Percentiles rank a stretch among this genome's conserved stretches.
phyloP scores from a whole-genome alignment of 2,797 vertebrate species.

The Eulemur rubriventer region DNA sequence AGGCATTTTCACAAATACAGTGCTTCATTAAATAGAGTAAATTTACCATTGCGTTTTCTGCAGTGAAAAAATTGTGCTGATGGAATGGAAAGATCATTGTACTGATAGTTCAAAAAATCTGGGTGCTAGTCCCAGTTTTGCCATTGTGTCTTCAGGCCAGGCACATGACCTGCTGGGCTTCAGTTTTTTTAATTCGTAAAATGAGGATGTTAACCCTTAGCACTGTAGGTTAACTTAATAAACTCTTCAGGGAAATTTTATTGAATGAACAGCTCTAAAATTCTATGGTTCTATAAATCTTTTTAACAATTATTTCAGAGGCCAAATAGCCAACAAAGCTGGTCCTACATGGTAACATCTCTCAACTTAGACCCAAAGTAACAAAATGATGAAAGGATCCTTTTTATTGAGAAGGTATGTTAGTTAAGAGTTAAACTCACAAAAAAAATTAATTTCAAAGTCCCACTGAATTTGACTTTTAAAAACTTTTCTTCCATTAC shows the following conservation, averaged over 20 bases:
- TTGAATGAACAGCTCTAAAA: constrained; percentile 54
- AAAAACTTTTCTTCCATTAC: constrained; percentile 25
- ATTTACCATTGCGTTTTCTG: constrained; percentile 15
- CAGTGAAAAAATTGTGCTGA: background rate
- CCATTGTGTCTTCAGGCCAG: background rate
- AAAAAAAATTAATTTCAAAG: background rate
- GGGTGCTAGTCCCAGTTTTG: background rate
- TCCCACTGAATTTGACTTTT: constrained; percentile 26
- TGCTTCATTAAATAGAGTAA: background rate
- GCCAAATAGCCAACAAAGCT: constrained; percentile 58
- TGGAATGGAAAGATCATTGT: constrained; percentile 11
- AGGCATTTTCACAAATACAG: constrained; percentile 18
- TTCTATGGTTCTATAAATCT: constrained; percentile 63
- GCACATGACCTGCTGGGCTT: background rate
- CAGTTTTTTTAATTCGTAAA: background rate
- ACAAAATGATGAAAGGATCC: constrained; percentile 65
- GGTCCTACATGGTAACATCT: constrained; percentile 55
- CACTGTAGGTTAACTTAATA: background rate
- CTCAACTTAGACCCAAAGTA: constrained; percentile 71
- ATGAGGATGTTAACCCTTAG: background rate
- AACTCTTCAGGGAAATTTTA: constrained; percentile 28
- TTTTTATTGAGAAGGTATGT: constrained; percentile 67
- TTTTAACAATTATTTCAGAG: constrained; percentile 74
- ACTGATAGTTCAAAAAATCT: background rate
- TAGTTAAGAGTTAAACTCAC: constrained; percentile 67